Evolutionary conservation across 1,140 invertebrate genomes (phyloP), one percentile per base, ranked within the genome.

Genomic region (Caenorhabditis brenneri): DNA sequence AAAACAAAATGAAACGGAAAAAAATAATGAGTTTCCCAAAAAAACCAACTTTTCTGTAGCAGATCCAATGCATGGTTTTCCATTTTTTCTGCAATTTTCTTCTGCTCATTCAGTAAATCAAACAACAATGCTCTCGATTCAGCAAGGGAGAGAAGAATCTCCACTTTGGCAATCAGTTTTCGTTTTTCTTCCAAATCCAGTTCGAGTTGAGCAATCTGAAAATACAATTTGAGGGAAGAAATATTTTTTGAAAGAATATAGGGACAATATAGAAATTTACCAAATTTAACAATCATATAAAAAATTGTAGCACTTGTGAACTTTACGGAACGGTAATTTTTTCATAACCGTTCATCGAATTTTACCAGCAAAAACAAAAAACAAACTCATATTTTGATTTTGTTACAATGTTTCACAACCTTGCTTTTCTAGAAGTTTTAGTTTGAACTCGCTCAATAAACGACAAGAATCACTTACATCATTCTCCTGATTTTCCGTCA

Each of bases 51-150:
- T 46, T 46, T 74, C 36, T 42, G 33, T n/a, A 74, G 33, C 9
- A 74, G 33, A 74, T 74, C 65, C 65, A 74, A 24, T 12, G 65
- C 65, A 19, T 74, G 22, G 42, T 42, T 74, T 36, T 74, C 65
- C 65, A 74, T 74, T 74, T 74, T 74, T 22, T 42, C 65, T 0
- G 65, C 65, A 22, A 74, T 39, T n/a, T 74, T 74, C 65, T 74
- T 74, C n/a, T 74, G 65, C 36, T 74, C 36, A 42, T 74, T 74
- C 2, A 74, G 65, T n/a, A 74, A 74, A 9, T 74, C 65, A 24
- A 74, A 74, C 12, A 74, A 10, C 19, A 42, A 2, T 10, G 65
- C 65, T 74, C 65, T 74, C 0, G 65, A 74, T 24, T 74, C 65
- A 10, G 65, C 27, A 24, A 74, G 36, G 2, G 65, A 74, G 1